Evolutionary conservation across 2,797 vertebrate genomes (phyloP).

Genomic region (Hafferia zeledoni): DNA sequence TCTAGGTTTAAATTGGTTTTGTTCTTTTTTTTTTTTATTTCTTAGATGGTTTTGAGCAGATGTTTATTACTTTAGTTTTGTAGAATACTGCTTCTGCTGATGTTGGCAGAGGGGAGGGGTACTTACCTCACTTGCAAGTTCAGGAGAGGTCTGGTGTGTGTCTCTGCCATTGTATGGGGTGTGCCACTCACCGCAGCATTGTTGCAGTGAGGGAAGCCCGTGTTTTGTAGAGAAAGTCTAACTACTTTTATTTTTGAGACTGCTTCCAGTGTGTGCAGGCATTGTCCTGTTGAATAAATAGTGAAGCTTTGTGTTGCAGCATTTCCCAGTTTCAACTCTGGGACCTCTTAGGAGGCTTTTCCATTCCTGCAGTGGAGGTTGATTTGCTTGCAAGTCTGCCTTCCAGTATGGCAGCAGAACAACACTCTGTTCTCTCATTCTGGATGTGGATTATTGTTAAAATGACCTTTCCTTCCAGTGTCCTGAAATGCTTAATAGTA

Average conservation of each 20-base stretch:
- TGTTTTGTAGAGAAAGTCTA: neutral
- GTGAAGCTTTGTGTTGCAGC: neutral
- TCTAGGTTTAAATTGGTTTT: neutral
- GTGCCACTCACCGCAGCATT: neutral
- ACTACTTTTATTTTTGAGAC: neutral
- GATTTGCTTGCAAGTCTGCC: neutral
- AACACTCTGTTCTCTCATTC: neutral
- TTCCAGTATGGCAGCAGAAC: neutral
- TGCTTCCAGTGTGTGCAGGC: neutral
- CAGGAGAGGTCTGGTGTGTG: neutral
- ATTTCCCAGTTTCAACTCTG: neutral
- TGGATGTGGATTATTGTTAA: neutral
- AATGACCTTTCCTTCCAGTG: neutral
- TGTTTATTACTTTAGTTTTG: neutral
- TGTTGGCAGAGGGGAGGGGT: neutral
- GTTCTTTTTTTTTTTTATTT: neutral
- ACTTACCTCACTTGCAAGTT: neutral
- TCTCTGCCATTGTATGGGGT: neutral
- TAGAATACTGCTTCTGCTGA: neutral
- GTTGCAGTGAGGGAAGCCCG: neutral
- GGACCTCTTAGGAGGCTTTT: neutral
- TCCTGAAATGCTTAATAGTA: neutral
- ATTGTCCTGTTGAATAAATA: neutral
- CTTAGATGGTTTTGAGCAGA: neutral
- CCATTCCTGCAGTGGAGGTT: neutral